A percentile compares a stretch with the other conserved stretches of the same genome.
Evolutionary conservation across 2,888 invertebrate genomes (phyloP).

Genomic region (Nesidiocoris tenuis): DNA sequence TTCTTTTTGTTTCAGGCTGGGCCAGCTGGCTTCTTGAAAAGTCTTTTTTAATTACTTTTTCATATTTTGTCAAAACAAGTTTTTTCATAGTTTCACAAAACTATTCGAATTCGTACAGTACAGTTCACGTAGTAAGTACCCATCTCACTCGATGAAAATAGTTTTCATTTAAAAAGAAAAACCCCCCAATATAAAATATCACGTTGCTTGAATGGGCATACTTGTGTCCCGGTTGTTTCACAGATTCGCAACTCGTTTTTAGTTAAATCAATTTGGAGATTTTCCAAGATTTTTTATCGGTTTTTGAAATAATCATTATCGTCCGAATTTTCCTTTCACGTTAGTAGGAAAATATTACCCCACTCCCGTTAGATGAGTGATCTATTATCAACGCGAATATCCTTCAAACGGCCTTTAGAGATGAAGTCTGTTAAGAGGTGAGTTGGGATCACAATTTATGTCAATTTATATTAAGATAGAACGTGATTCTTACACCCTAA

Average conservation of each 20-base stretch:
- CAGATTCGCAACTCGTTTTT: neutral
- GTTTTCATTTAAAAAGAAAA: neutral
- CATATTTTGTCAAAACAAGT: constrained; percentile 51
- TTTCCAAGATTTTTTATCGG: no score
- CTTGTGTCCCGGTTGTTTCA: neutral
- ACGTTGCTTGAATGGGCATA: constrained; percentile 11
- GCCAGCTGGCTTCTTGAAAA: constrained; percentile 91
- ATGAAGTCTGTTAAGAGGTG: constrained; percentile 41
- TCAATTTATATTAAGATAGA: no score
- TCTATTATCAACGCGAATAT: constrained; percentile 35
- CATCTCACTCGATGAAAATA: neutral
- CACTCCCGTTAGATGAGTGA: constrained; percentile 40
- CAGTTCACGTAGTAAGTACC: neutral
- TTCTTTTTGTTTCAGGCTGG: constrained; percentile 66
- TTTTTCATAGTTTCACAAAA: constrained; percentile 33
- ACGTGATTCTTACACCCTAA: no score
- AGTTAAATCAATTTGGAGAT: no score
- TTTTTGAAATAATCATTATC: no score
- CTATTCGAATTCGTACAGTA: neutral
- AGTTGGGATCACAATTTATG: no score
- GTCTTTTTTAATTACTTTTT: constrained; percentile 75
- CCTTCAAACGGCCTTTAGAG: constrained; percentile 42
- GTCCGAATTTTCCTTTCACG: neutral
- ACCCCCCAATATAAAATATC: constrained; percentile 8
- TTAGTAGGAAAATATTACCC: neutral